phyloP scores from a whole-genome alignment of 2,113 vertebrate species.

The Gallinago paraguaiae region DNA sequence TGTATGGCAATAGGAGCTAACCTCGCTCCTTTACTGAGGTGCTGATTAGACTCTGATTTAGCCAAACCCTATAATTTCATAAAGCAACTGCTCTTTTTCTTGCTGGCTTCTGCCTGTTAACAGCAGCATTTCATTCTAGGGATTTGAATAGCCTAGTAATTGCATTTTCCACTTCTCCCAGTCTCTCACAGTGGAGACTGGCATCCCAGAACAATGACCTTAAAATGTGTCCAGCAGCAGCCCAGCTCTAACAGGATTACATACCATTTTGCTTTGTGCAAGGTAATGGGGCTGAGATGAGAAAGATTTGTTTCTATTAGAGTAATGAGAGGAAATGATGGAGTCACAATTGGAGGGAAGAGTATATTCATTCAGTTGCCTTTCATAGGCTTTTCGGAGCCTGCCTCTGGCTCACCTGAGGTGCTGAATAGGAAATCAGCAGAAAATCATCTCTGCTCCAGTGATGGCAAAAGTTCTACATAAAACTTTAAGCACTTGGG shows the following conservation, averaged over 20 bases:
- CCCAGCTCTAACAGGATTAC: constrained; percentile 41
- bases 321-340: constrained; percentile 54
- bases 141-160: constrained; percentile 70
- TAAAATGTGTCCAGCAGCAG: constrained; percentile 65
- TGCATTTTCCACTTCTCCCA: constrained; percentile 63
- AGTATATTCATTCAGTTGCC: constrained; percentile 35
- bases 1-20: background rate
- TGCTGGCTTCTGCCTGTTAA: constrained; percentile 47
- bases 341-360: constrained; percentile 48
- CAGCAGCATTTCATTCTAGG: constrained; percentile 59
- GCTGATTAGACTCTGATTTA: constrained; percentile 39
- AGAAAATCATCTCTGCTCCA: constrained; percentile 15
- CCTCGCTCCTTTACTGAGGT: background rate
- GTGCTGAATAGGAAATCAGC: constrained; percentile 27
- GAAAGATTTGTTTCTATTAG: constrained; percentile 65
- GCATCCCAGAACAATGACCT: constrained; percentile 72
- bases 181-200: constrained; percentile 47
- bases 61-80: constrained; percentile 51
- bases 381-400: background rate
- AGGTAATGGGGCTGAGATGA: constrained; percentile 55
- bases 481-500: background rate
- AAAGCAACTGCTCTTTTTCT: constrained; percentile 24
- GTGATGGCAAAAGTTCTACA: background rate
- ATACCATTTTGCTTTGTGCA: constrained; percentile 66
- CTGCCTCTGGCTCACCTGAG: background rate